Evolutionary conservation across 2,113 vertebrate genomes (phyloP).

Genomic region (Corythoichthys intestinalis): DNA sequence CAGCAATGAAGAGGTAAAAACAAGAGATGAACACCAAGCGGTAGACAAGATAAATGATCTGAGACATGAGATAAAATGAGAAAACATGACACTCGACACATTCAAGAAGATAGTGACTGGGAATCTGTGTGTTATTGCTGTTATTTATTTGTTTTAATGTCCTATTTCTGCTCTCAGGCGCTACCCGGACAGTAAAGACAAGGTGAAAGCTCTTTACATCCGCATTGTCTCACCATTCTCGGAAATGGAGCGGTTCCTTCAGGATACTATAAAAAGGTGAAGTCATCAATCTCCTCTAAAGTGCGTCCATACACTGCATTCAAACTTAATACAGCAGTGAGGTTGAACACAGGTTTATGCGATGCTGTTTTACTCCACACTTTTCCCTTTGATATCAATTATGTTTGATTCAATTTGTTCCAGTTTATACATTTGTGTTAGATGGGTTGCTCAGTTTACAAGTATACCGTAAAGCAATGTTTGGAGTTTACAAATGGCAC

Average conservation of each 20-base stretch:
- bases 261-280: constrained; percentile 86
- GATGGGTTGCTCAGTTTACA: not conserved
- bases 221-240: constrained; percentile 83
- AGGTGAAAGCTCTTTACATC: constrained; percentile 86
- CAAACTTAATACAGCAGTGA: not conserved
- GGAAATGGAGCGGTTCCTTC: constrained; percentile 94
- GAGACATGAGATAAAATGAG: constrained; percentile 16
- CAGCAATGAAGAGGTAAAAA: constrained; percentile 80
- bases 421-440: not conserved
- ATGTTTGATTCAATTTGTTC: not conserved
- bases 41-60: constrained; percentile 21
- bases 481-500: too few species aligned
- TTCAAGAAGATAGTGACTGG: constrained; percentile 2
- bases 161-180: constrained; percentile 64
- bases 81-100: constrained; percentile 10
- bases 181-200: constrained; percentile 70
- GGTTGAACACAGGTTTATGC: not conserved
- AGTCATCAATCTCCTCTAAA: not conserved
- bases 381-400: not conserved
- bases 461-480: not conserved
- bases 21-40: not conserved
- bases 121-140: constrained; percentile 8
- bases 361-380: not conserved
- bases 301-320: not conserved
- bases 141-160: constrained; percentile 8